Evolutionary conservation across 1,140 invertebrate genomes (phyloP), one percentile per base, ranked within the genome.

Genomic region (Reticulitermes speratus): DNA sequence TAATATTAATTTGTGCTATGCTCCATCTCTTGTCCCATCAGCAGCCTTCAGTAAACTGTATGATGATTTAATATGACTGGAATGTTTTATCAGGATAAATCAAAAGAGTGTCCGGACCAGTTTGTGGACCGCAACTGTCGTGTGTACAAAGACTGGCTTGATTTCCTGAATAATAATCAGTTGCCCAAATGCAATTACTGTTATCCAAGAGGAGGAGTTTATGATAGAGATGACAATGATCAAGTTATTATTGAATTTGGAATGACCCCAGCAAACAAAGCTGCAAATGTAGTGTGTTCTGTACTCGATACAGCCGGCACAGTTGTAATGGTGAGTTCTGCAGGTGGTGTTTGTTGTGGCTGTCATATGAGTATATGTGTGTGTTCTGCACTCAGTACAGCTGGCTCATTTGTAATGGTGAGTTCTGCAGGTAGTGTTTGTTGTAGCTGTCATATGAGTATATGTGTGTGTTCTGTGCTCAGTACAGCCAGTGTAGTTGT

Each of bases 221-320:
- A 89, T 85, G 85, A 12, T 45, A 86, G 81, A 9, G 65, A 30
- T 30, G 65, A 21, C 0, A 87, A 88, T 82, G 87, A 19, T 87
- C 88, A 44, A 86, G 87, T 85, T 87, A 88, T 38, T 87, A 86
- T 44, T 45, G 90, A 92, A 84, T 86, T 86, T 65, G 83, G 88
- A 85, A 48, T 89, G 30, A 92, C 91, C 44, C 91, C 92, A 59
- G 90, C 90, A 9, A 90, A 90, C 87, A 86, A 65, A 2, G 32
- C 88, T 3, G 82, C 32, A 23, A 82, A 85, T 12, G 86, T 84
- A 65, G 55, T 91, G 23, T 38, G 90, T 30, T 87, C 86, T 59
- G 87, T 38, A 14, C 55, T 89, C 0, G 91, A 92, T 88, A 88
- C 88, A 32, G 87, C 88, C 21, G 89, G 88, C 84, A 89, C 86